These are phyloP conservation scores for Neodiprion virginianus DNA, from an alignment of 1,140 invertebrate species.

Conservation along the genomic window DNA sequence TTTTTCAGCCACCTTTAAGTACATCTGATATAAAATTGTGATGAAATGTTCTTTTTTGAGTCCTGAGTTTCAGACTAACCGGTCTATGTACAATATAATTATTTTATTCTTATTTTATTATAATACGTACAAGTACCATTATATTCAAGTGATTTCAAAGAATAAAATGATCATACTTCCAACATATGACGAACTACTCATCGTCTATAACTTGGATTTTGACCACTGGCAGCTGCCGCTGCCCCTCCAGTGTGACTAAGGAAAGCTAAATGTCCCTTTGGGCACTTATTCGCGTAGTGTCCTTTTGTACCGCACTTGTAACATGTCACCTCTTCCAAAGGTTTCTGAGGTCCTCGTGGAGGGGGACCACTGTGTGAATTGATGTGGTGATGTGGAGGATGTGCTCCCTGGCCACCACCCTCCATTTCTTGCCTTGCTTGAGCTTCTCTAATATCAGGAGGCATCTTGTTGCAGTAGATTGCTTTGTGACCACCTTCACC, in stretches of 20 bases:
- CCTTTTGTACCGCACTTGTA: constrained; percentile 98
- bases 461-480: constrained; percentile 87
- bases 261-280: constrained; percentile 96
- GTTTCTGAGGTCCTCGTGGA: constrained; percentile 69
- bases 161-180: constrained; percentile 18
- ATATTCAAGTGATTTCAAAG: constrained; percentile 5
- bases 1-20: too few species aligned
- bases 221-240: constrained; percentile 34
- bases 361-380: constrained; percentile 54
- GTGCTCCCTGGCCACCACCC: constrained; percentile 39
- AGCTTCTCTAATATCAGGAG: constrained; percentile 68
- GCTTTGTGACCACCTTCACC: constrained; percentile 97
- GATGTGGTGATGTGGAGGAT: constrained; percentile 43
- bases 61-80: too few species aligned
- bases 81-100: too few species aligned
- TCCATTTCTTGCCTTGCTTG: constrained; percentile 62
- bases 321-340: constrained; percentile 93
- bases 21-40: too few species aligned
- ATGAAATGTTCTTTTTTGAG: too few species aligned
- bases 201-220: constrained; percentile 42
- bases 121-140: not conserved
- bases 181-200: constrained; percentile 25
- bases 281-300: constrained; percentile 99
- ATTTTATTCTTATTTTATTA: too few species aligned
- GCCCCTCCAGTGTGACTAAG: constrained; percentile 71